phyloP scores from a whole-genome alignment of 1,140 invertebrate species.

The Brachionus angularis region DNA sequence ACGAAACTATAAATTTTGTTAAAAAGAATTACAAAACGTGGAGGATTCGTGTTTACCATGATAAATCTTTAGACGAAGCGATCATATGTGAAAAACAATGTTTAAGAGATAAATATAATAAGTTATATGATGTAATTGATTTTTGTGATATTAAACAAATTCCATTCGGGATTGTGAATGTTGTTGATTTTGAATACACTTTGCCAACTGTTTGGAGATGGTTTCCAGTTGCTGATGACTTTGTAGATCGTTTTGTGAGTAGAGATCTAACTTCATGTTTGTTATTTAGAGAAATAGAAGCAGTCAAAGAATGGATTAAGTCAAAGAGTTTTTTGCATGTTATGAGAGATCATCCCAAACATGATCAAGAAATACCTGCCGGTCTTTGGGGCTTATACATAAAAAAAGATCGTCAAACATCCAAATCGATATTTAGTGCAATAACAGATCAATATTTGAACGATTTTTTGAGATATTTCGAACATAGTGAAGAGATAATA shows the following conservation, averaged over 20 bases:
- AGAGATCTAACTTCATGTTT: conserved; percentile 6
- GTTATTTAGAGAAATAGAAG: conserved; percentile 1
- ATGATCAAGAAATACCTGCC: background rate
- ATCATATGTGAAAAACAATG: conserved; percentile 4
- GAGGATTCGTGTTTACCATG: conserved; percentile 24
- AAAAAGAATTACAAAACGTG: conserved; percentile 29
- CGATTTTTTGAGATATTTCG: background rate
- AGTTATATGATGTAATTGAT: conserved; percentile 22
- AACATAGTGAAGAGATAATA: background rate
- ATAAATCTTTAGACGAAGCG: background rate
- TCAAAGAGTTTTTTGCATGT: conserved; percentile 16
- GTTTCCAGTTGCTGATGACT: conserved; percentile 22
- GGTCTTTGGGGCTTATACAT: conserved; percentile 35
- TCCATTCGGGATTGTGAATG: background rate
- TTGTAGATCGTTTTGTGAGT: conserved; percentile 7
- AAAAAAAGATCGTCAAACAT: background rate
- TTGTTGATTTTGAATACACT: background rate
- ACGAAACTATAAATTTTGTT: background rate
- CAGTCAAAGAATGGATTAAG: conserved; percentile 34
- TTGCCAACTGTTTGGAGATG: background rate
- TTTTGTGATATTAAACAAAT: conserved; percentile 38
- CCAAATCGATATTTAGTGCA: conserved; percentile 12
- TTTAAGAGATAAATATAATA: background rate
- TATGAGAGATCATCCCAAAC: conserved; percentile 33
- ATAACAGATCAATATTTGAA: background rate